These are phyloP conservation scores for Notamacropus eugenii DNA, from an alignment of 2,797 vertebrate genomes.

Conservation along the genomic window DNA sequence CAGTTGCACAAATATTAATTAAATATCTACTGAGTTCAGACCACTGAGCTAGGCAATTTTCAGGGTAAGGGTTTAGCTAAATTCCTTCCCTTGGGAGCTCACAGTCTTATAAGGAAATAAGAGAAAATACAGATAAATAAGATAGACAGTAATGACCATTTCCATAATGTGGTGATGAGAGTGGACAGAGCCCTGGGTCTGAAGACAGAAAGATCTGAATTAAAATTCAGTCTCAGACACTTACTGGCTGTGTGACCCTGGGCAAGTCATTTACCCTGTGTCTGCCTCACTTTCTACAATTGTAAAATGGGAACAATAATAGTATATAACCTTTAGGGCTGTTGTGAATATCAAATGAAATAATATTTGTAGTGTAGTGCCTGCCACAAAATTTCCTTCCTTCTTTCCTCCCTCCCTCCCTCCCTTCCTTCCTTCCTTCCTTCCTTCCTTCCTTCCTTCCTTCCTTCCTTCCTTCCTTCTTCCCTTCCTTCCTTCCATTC, in stretches of 20 bases:
- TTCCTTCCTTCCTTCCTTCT: no score
- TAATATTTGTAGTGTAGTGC: not conserved
- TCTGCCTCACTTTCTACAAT: not conserved
- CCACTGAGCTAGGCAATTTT: not conserved
- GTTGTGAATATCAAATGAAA: not conserved
- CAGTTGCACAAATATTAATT: not conserved
- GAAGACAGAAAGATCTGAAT: not conserved
- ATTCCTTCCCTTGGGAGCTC: not conserved
- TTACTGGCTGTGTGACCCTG: not conserved
- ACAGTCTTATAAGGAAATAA: not conserved
- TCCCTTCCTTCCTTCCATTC: no score
- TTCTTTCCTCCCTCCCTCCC: not conserved
- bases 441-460: no score
- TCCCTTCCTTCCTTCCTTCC: not conserved
- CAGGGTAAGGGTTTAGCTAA: not conserved
- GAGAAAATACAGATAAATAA: not conserved
- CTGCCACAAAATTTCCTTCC: not conserved
- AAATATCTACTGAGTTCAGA: not conserved
- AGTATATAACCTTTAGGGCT: not conserved
- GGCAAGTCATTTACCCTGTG: not conserved
- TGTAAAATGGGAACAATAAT: not conserved
- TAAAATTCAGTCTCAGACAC: not conserved
- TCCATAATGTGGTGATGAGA: not conserved
- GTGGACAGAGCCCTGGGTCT: no score
- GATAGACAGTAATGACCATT: not conserved